phyloP scores from a whole-genome alignment of 2,797 vertebrate genomes.

The Peromyscus melanophrys region DNA sequence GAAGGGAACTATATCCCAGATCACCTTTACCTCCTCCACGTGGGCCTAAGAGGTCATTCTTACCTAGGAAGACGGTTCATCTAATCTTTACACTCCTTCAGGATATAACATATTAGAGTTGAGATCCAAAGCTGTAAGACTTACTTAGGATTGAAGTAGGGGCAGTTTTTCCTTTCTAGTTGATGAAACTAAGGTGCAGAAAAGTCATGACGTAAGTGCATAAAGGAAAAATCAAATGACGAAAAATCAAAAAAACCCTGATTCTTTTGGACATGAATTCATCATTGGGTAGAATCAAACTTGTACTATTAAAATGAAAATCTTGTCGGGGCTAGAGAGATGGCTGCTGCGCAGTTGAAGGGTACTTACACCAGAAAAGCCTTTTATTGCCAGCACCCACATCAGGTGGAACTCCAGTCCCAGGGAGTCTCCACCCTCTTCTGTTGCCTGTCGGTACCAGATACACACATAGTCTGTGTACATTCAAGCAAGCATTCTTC shows the following conservation, averaged over 20 bases:
- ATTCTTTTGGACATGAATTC: conserved; percentile 65
- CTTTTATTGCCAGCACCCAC: not conserved
- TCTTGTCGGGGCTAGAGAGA: conserved; percentile 1
- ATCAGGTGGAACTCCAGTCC: not conserved
- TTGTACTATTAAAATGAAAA: conserved; percentile 62
- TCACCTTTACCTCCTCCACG: not conserved
- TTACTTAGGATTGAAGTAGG: conserved; percentile 10
- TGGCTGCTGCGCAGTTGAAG: not conserved
- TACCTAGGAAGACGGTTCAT: not conserved
- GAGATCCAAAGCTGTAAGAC: not conserved
- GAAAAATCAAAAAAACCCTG: conserved; percentile 8
- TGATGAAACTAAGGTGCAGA: conserved; percentile 44
- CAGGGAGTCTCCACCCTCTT: not conserved
- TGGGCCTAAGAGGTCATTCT: not conserved
- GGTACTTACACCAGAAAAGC: not conserved
- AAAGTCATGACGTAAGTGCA: conserved; percentile 41
- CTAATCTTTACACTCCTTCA: not conserved
- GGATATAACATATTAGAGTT: not conserved
- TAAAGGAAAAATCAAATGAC: conserved; percentile 60
- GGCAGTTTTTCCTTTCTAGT: not conserved
- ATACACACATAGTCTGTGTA: not conserved
- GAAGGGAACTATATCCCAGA: not conserved
- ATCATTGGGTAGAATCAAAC: conserved; percentile 29
- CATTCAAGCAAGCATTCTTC: not conserved
- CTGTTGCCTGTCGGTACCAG: not conserved